Percentiles rank a stretch among this genome's conserved stretches.
phyloP scores from a whole-genome alignment of 2,888 invertebrate species.

The Ferdinandea cuprea region DNA sequence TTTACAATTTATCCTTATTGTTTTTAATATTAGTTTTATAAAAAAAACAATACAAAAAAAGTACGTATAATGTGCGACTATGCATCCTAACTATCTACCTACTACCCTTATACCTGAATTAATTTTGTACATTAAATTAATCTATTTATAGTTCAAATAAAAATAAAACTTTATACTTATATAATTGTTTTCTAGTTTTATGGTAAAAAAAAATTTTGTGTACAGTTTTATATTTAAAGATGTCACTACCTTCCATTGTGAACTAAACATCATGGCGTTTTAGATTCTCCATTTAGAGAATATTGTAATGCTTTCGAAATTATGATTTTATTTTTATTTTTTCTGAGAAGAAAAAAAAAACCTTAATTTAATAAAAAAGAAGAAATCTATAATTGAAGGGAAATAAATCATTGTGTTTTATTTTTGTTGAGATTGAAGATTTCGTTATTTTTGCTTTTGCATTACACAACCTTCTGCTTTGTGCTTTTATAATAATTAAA shows the following conservation, averaged over 20 bases:
- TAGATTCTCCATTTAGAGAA: not conserved
- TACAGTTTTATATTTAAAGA: constrained; percentile 63
- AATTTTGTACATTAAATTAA: constrained; percentile 28
- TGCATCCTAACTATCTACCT: constrained; percentile 33
- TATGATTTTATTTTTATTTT: constrained; percentile 24
- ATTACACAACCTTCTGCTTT: not conserved
- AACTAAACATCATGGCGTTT: constrained; percentile 36
- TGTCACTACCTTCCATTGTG: constrained; percentile 15
- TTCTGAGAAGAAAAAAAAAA: constrained; percentile 25
- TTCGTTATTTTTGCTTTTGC: not conserved
- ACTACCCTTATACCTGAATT: constrained; percentile 43
- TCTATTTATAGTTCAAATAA: constrained; percentile 34
- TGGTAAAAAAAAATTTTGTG: constrained; percentile 40
- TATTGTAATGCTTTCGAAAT: constrained; percentile 44
- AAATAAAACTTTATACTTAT: constrained; percentile 17
- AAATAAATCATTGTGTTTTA: constrained; percentile 14
- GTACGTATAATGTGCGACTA: constrained; percentile 5
- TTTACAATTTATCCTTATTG: constrained; percentile 44
- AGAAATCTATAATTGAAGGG: constrained; percentile 2
- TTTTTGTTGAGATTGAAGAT: not conserved
- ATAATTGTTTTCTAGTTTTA: constrained; percentile 46
- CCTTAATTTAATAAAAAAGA: constrained; percentile 56
- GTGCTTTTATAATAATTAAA: constrained; percentile 2
- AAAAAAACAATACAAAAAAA: too few species aligned
- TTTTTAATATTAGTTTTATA: constrained; percentile 46